Evolutionary conservation across 37 sponge, comb jelly and placozoan species (phyloP).

Genomic region (Amphimedon queenslandica): DNA sequence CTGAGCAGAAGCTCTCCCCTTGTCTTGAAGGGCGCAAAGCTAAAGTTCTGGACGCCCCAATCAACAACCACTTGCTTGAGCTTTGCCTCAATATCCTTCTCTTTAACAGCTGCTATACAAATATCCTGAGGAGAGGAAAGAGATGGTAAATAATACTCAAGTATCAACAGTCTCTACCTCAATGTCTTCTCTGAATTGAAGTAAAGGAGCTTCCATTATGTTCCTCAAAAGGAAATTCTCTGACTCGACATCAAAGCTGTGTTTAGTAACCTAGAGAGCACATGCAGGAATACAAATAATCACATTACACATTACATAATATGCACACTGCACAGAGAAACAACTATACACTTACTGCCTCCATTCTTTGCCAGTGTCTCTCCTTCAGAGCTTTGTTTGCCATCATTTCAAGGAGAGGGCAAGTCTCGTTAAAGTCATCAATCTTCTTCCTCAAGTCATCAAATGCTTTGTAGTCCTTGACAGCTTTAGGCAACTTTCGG

Average conservation of each 20-base stretch:
- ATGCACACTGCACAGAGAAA: not conserved
- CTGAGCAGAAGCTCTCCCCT: slow-evolving; percentile 96
- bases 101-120: slow-evolving; percentile 98
- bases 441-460: slow-evolving; percentile 96
- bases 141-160: not conserved
- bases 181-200: slow-evolving; percentile 91
- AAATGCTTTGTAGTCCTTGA: slow-evolving; percentile 99
- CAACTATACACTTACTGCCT: slow-evolving; percentile 27
- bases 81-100: slow-evolving; percentile 97
- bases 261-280: slow-evolving; percentile 52
- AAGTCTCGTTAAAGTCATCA: slow-evolving; percentile 96
- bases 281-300: not conserved
- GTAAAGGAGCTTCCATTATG: slow-evolving; percentile 98
- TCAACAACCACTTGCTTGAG: slow-evolving; percentile 91
- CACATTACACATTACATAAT: not conserved
- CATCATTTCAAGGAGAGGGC: slow-evolving; percentile 97
- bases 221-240: slow-evolving; percentile 84
- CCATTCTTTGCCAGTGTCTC: slow-evolving; percentile 94
- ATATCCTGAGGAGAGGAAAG: slow-evolving; percentile 57
- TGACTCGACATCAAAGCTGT: slow-evolving; percentile 90
- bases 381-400: slow-evolving; percentile 90
- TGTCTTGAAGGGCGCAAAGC: slow-evolving; percentile 87
- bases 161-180: slow-evolving; percentile 45
- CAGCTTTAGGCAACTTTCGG: slow-evolving; percentile 93
- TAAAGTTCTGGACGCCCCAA: slow-evolving; percentile 91